Evolutionary conservation across 2,797 vertebrate genomes (phyloP).

Genomic region (Clamator glandarius): DNA sequence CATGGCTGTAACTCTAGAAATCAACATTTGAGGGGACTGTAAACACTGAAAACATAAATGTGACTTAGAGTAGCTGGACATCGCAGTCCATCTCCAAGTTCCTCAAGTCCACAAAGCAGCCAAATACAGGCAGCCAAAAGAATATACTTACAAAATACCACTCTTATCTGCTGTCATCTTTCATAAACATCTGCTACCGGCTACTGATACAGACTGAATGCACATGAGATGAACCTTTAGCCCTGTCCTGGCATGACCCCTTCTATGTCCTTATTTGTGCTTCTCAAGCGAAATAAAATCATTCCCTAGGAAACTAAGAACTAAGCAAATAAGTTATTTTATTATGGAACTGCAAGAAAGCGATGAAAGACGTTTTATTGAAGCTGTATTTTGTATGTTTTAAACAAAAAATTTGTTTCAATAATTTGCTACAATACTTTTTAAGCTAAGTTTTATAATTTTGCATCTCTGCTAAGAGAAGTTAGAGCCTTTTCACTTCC

Average conservation of each 20-base stretch:
- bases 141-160: background rate
- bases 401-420: background rate
- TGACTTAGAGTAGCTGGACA: background rate
- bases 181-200: background rate
- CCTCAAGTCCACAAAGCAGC: background rate
- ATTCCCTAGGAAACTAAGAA: background rate
- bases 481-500: background rate
- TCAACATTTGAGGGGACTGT: background rate
- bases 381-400: background rate
- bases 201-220: background rate
- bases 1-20: background rate
- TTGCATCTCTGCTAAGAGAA: background rate
- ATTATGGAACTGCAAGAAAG: too few relatives aligned
- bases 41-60: background rate
- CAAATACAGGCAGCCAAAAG: background rate
- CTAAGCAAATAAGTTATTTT: background rate
- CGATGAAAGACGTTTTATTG: background rate
- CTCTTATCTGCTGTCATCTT: background rate
- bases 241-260: background rate
- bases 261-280: background rate
- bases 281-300: background rate
- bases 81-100: background rate
- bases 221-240: background rate
- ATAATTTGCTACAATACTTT: background rate
- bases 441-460: background rate